Conservation (phyloP, 2,888 invertebrate species). For the Cryptocheilus praepositus region DNA sequence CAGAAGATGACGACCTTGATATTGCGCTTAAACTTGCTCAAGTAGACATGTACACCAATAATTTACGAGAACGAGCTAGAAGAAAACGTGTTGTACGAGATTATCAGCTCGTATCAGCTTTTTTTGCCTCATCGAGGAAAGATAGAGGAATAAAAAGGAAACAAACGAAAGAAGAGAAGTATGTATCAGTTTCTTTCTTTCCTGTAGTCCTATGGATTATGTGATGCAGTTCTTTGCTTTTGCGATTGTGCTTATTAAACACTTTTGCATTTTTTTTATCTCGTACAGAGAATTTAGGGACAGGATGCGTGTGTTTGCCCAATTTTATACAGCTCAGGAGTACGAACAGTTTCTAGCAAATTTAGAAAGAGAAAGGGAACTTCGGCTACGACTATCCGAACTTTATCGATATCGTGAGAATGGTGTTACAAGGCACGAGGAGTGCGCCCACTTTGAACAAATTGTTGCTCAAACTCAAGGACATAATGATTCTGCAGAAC, state of each 20-base stretch:
- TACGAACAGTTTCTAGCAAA: conserved; percentile 87
- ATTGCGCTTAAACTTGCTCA: conserved; percentile 92
- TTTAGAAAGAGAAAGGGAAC: conserved; percentile 88
- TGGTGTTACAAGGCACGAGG: conserved; percentile 88
- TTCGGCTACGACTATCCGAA: conserved; percentile 89
- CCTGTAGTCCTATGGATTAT: background rate
- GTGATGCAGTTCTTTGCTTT: too few species aligned
- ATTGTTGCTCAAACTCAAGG: conserved; percentile 80
- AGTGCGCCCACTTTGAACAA: conserved; percentile 92
- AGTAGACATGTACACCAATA: conserved; percentile 92
- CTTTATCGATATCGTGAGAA: conserved; percentile 89
- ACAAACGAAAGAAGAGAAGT: conserved; percentile 88
- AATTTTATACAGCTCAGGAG: conserved; percentile 91
- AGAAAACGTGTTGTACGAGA: conserved; percentile 93
- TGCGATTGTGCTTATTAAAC: too few species aligned
- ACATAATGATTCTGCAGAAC: conserved; percentile 77
- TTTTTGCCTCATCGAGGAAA: conserved; percentile 83
- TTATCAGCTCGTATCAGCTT: conserved; percentile 91
- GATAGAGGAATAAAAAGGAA: conserved; percentile 77
- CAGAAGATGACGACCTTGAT: conserved; percentile 93
- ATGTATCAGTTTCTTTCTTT: conserved; percentile 55
- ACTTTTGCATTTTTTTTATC: background rate
- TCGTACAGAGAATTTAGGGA: conserved; percentile 85
- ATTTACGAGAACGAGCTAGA: conserved; percentile 89
- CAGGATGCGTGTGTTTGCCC: conserved; percentile 88